Evolutionary conservation across 2,113 vertebrate species (phyloP), one percentile per base, ranked within the genome.

Genomic region (Nanorana parkeri): DNA sequence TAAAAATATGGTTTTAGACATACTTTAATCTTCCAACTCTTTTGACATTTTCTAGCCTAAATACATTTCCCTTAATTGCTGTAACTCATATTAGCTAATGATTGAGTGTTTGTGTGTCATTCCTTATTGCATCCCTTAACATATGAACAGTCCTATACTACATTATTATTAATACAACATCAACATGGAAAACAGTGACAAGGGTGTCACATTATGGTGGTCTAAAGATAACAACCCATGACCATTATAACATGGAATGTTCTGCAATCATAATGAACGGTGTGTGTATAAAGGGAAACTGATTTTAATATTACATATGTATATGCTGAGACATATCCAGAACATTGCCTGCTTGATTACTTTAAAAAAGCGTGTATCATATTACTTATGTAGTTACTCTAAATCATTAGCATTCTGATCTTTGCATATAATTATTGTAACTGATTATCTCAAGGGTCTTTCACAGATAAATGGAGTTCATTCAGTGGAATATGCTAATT

Each of bases 401-500:
- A 65, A 26, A 0, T 58, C 0, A 1, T 80, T 81, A 54, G 0
- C 69, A 47, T 77, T 65, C 65, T 36, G 41, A 85, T 86, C 88
- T 80, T 65, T 86, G 26, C 64, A 88, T 88, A 88, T 83, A 86
- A 16, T 90, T 87, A 88, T 81, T 86, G 84, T 87, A 90, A 85
- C 63, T 85, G 84, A 89, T 89, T 87, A 88, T 87, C 63, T 55
- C 75, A 88, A 78, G 76, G 69, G 67, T 24, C 80, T 83, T 88
- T 90, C 80, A 52, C 78, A 90, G 85, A 91, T 86, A 90, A 90
- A 90, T 85, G 58, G 10, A 60, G 82, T 82, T 83, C 80, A 84
- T 86, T 87, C 84, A 83, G 1, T n/a, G 63, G 47, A 29, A 36
- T 87, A 83, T 66, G 83, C 26, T 88, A 89, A 90, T 92, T 80